phyloP scores from a whole-genome alignment of 35 echinoderm and acorn worm species.

The Heliocidaris tuberculata region DNA sequence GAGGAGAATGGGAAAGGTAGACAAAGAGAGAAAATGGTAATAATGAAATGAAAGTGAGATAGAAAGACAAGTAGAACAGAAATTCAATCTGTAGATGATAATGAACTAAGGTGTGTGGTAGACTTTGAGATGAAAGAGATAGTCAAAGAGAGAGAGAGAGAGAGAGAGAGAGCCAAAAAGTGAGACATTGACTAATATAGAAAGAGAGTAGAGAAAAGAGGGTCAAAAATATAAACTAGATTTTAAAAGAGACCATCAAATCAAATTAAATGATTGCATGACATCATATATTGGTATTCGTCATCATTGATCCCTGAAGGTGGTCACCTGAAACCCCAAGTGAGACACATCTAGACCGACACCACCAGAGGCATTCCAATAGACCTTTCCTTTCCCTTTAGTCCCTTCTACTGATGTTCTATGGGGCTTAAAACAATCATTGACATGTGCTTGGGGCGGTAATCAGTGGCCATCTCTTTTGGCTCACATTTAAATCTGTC shows the following conservation, averaged over 20 bases:
- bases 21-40: background rate
- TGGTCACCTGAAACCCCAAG: background rate
- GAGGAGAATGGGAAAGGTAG: background rate
- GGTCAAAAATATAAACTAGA: no score
- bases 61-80: background rate
- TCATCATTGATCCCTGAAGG: background rate
- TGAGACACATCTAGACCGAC: background rate
- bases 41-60: background rate
- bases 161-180: background rate
- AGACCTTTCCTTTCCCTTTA: background rate
- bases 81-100: background rate
- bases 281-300: constrained; percentile 4
- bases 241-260: background rate
- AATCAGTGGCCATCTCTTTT: background rate
- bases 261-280: background rate
- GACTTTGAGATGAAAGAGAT: background rate
- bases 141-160: background rate
- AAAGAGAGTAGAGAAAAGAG: no score
- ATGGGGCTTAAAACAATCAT: constrained; percentile 34
- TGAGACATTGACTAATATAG: no score
- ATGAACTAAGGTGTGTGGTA: background rate
- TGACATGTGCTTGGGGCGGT: constrained; percentile 4
- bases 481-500: background rate
- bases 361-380: background rate
- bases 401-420: background rate